Base-by-base conservation (phyloP, 2,113 vertebrate species). In the Aramus guarauna region DNA sequence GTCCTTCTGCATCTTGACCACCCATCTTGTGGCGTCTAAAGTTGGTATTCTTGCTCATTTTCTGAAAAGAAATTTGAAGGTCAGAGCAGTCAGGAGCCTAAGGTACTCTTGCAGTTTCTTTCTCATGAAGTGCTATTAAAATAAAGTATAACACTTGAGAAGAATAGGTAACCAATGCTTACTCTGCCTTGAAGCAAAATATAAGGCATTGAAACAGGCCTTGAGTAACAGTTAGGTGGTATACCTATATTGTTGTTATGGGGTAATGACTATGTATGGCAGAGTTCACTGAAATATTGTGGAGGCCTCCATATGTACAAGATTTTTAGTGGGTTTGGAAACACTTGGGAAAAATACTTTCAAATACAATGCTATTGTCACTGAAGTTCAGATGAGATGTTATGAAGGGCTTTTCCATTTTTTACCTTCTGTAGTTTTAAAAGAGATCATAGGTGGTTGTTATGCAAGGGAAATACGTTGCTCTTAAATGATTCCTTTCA, bases 11-110 rank as follows among this genome's bases (percentile, higher is more conserved):
- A 69, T 96, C 96, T 53, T 94, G 58, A 39, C 94, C 43, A 69
- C 74, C 53, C 27, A 88, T 75, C 37, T 63, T 34, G 32, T 56
- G 93, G 36, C 1, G 15, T 32, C 79, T 93, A 11, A 62, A 72
- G 58, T 62, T 85, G 10, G 8, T 59, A 22, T 58, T 75, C 66
- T 94, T 95, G 91, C 82, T 95, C 94, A 97, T 98, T 92, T 92
- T 97, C 96, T 97, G 88, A 80, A 97, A 96, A 94, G 63, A 50
- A 93, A 81, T 94, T 76, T 62, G 55, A 66, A 95, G 66, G 66
- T 94, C 62, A 87, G 23, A 91, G 32, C 41, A 78, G 76, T 76
- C 58, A 79, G 79, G 9, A 88, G 5, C 12, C 32, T 77, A 63
- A 77, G 50, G 37, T n/a, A n/a, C 52, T 27, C 58, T 81, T 67